A percentile compares a stretch with the other conserved stretches of the same genome.
Evolutionary conservation across 2,888 invertebrate species (phyloP).

Genomic region (Cecidostiba fungosa): DNA sequence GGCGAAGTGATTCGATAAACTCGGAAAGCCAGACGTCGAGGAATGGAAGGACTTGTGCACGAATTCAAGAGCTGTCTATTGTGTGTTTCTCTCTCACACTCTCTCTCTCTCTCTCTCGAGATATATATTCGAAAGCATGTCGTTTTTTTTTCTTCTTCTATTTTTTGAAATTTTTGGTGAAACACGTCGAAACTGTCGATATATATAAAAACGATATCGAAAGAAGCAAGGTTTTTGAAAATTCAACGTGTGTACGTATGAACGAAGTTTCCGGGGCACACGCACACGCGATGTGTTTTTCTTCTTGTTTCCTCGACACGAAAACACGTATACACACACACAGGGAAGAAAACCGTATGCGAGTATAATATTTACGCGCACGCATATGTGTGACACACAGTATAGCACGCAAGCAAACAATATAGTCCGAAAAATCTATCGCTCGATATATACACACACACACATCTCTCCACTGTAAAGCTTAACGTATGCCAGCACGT

Average conservation of each 20-base stretch:
- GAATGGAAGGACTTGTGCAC: not conserved
- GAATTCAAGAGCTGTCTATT: not conserved
- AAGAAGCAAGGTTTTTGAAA: no score
- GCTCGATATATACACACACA: not conserved
- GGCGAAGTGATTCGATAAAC: constrained; percentile 57
- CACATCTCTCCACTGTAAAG: not conserved
- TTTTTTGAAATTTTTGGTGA: not conserved
- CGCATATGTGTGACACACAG: not conserved
- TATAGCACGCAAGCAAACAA: not conserved
- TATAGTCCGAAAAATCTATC: not conserved
- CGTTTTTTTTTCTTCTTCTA: not conserved
- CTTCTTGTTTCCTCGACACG: no score
- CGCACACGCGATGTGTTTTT: no score
- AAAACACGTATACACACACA: not conserved
- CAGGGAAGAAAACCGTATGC: not conserved
- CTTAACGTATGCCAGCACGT: not conserved
- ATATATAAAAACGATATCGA: no score
- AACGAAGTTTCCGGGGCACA: no score
- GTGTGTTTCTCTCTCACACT: not conserved
- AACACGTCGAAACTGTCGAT: no score
- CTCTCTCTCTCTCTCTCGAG: not conserved
- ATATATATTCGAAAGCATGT: not conserved
- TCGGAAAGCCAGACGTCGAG: not conserved
- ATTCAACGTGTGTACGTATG: no score
- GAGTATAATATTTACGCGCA: not conserved